A percentile compares a stretch with the other conserved stretches of the same genome.
Conservation (phyloP, 2,888 invertebrate species). For the Drosophila incognita region DNA sequence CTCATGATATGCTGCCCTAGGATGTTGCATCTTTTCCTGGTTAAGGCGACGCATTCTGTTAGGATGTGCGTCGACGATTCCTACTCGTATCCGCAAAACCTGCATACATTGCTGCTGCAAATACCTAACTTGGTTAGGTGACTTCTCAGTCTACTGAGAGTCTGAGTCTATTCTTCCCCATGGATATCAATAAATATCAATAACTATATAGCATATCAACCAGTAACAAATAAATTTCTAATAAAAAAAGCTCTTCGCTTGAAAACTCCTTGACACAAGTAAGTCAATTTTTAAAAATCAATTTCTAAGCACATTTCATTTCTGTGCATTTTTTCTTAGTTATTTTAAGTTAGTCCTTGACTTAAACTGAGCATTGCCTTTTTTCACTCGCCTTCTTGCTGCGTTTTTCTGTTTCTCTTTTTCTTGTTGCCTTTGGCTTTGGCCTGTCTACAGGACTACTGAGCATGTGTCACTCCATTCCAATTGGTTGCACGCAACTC, state of each 20-base stretch:
- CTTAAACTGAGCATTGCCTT: conserved; percentile 2
- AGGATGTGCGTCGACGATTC: too few relatives aligned
- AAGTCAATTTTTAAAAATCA: neutral
- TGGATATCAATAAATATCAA: too few relatives aligned
- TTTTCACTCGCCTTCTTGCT: neutral
- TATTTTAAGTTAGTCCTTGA: neutral
- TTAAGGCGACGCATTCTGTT: too few relatives aligned
- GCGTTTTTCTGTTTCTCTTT: neutral
- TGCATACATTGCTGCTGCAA: too few relatives aligned
- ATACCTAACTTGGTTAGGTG: too few relatives aligned
- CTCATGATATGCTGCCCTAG: too few relatives aligned
- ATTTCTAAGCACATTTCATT: neutral
- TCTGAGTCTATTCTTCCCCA: too few relatives aligned
- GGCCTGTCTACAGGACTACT: conserved; percentile 26
- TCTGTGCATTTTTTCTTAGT: neutral
- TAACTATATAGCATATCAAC: neutral
- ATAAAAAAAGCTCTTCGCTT: neutral
- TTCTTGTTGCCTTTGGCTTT: conserved; percentile 11
- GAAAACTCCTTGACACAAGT: neutral
- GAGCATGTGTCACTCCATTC: conserved; percentile 69
- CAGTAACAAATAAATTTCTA: neutral
- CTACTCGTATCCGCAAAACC: too few relatives aligned
- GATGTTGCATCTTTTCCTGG: too few relatives aligned
- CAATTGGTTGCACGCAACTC: conserved; percentile 50
- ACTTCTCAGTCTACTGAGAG: too few relatives aligned